These are phyloP conservation scores for Sylvia atricapilla DNA, from an alignment of 2,113 vertebrate genomes.

Conservation along the genomic window DNA sequence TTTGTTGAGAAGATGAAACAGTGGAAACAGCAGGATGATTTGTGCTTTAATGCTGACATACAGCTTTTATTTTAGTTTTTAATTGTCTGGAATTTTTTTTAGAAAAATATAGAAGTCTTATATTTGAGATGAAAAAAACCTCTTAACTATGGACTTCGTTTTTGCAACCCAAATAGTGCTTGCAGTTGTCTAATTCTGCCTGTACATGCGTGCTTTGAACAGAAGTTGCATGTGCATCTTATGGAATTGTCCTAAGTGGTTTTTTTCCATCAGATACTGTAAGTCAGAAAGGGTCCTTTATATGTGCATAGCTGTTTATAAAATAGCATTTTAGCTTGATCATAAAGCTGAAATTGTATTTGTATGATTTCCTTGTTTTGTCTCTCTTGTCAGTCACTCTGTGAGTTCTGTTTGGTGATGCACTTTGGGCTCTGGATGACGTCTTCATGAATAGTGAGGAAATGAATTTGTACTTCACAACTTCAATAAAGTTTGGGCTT, in stretches of 20 bases:
- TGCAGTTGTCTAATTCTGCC: neutral
- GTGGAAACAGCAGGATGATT: neutral
- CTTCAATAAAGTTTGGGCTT: neutral
- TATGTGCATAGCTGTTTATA: neutral
- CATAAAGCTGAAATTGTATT: neutral
- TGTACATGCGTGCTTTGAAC: accelerated
- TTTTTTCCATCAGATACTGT: neutral
- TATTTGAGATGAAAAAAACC: neutral
- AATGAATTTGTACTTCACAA: neutral
- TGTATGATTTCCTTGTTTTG: neutral
- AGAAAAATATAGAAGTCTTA: neutral
- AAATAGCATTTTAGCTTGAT: neutral
- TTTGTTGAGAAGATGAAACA: neutral
- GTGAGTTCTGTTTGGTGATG: neutral
- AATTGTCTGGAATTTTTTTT: neutral
- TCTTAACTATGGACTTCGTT: neutral
- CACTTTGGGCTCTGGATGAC: neutral
- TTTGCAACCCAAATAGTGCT: neutral
- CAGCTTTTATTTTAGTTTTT: neutral
- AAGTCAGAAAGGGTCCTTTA: neutral
- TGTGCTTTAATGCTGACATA: neutral
- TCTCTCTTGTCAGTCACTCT: neutral
- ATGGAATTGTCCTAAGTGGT: accelerated
- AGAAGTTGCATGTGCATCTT: neutral
- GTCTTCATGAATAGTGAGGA: neutral